Percentiles rank a stretch among this genome's conserved stretches.
Evolutionary conservation across 2,113 vertebrate genomes (phyloP).

Genomic region (Albula glossodonta): DNA sequence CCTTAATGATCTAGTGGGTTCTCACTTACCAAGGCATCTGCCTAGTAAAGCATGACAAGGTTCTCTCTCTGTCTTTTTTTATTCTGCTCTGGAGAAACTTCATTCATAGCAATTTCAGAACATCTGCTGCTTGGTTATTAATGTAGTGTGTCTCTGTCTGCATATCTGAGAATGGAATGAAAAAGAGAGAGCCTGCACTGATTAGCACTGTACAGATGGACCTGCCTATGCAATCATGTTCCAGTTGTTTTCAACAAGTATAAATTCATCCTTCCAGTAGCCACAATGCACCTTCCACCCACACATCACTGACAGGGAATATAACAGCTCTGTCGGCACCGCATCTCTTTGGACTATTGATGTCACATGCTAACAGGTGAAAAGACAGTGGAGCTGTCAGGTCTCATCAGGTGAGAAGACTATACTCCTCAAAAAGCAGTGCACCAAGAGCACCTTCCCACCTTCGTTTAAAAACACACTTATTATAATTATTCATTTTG

Average conservation of each 20-base stretch:
- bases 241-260: slow-evolving; percentile 50
- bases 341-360: neutral
- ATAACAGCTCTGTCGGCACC: neutral
- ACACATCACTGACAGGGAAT: neutral
- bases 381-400: neutral
- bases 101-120: slow-evolving; percentile 1
- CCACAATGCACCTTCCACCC: slow-evolving; percentile 4
- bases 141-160: neutral
- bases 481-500: neutral
- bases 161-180: neutral
- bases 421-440: neutral
- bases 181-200: neutral
- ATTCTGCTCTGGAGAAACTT: neutral
- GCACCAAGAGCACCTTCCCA: neutral
- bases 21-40: neutral
- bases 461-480: neutral
- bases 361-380: neutral
- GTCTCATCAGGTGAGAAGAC: neutral
- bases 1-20: neutral
- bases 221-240: slow-evolving; percentile 45
- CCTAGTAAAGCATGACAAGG: neutral
- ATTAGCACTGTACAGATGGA: slow-evolving; percentile 53
- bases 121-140: slow-evolving; percentile 9
- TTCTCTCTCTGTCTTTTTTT: neutral
- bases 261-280: slow-evolving; percentile 50